Conservation (phyloP, 2,113 vertebrate genomes). For the Petroica traversi region DNA sequence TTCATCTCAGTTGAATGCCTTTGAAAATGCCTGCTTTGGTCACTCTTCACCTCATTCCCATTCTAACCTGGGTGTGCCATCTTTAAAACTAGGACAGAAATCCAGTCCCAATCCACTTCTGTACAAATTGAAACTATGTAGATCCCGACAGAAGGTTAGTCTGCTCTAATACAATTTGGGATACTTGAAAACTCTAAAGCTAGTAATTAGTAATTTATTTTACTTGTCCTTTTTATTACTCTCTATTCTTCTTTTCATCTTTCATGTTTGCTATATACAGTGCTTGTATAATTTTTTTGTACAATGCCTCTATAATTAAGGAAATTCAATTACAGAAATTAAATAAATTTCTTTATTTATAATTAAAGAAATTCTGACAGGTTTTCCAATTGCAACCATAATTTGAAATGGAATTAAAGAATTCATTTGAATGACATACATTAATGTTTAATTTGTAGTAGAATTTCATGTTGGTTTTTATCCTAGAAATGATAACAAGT, state of each 20-base stretch:
- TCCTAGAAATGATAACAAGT: neutral
- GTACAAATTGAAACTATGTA: neutral
- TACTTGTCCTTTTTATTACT: neutral
- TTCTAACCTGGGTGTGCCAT: neutral
- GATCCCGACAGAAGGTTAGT: neutral
- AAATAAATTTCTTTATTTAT: neutral
- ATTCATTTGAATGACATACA: neutral
- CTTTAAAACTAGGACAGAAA: neutral
- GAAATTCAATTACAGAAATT: conserved; percentile 9
- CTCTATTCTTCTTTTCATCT: neutral
- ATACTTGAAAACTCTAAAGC: neutral
- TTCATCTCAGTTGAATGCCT: neutral
- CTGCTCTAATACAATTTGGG: neutral
- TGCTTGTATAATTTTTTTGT: neutral
- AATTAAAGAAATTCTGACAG: neutral
- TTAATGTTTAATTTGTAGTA: neutral
- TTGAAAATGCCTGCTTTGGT: neutral
- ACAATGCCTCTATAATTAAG: neutral
- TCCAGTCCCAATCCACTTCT: neutral
- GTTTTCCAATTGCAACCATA: neutral
- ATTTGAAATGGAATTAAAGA: neutral
- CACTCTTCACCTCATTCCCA: neutral
- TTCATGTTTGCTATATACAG: neutral
- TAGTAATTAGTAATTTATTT: neutral
- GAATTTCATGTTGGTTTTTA: neutral